Percentiles rank a stretch among this genome's conserved stretches.
Evolutionary conservation across 2,797 vertebrate species (phyloP).

Genomic region (Chiroxiphia lanceolata): DNA sequence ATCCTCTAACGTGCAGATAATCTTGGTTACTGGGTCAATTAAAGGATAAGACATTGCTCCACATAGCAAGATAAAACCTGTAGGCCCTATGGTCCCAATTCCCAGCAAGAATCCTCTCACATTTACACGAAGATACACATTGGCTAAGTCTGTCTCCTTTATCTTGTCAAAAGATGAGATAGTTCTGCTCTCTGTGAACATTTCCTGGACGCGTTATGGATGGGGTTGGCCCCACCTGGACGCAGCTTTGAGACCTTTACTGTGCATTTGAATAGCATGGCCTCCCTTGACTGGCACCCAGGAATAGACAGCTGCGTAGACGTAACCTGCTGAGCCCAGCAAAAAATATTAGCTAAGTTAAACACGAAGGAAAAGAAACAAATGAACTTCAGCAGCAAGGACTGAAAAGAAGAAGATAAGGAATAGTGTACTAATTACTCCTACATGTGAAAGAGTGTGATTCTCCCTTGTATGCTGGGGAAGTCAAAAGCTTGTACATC

Average conservation of each 20-base stretch:
- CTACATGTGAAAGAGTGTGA: not conserved
- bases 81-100: not conserved
- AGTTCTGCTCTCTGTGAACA: not conserved
- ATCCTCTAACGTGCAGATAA: not conserved
- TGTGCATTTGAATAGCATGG: not conserved
- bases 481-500: not conserved
- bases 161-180: not conserved
- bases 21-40: not conserved
- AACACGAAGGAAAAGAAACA: not conserved
- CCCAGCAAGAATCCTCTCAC: not conserved
- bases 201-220: not conserved
- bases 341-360: not conserved
- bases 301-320: not conserved
- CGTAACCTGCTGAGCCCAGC: not conserved
- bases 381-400: not conserved
- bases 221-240: not conserved
- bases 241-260: not conserved
- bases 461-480: not conserved
- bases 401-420: not conserved
- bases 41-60: not conserved
- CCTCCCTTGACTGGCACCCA: not conserved
- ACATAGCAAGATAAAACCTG: not conserved
- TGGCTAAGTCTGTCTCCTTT: not conserved
- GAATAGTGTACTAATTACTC: not conserved
- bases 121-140: not conserved